Percentiles rank a stretch among this genome's conserved stretches.
Evolutionary conservation across 2,888 invertebrate genomes (phyloP).

Genomic region (Thyatira batis): DNA sequence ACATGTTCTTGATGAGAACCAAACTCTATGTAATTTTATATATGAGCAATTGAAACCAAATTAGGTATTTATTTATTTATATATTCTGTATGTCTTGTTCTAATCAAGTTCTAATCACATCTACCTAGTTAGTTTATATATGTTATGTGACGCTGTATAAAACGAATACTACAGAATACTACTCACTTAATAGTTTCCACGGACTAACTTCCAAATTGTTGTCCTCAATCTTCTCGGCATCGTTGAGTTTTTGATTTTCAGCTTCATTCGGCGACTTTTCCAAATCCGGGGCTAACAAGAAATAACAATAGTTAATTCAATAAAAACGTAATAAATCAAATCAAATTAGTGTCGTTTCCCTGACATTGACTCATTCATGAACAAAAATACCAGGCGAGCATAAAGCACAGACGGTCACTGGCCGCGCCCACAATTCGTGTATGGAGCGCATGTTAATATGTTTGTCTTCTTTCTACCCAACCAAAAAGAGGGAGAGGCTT

Average conservation of each 20-base stretch:
- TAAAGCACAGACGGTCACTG: neutral
- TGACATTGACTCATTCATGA: neutral
- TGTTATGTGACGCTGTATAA: too few species aligned
- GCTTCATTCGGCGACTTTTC: slow-evolving; percentile 11
- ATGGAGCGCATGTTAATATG: neutral
- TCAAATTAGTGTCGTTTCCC: neutral
- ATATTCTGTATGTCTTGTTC: too few species aligned
- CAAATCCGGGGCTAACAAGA: slow-evolving; percentile 18
- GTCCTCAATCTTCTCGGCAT: slow-evolving; percentile 11
- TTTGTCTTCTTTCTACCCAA: neutral
- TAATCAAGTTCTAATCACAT: too few species aligned
- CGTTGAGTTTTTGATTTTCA: slow-evolving; percentile 30
- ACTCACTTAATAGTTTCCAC: slow-evolving; percentile 43
- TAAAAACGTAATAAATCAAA: neutral
- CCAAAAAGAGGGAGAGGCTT: neutral
- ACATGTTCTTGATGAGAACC: too few species aligned
- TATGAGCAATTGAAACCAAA: too few species aligned
- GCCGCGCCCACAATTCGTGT: neutral
- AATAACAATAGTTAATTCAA: neutral
- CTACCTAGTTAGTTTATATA: too few species aligned
- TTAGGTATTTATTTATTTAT: too few species aligned
- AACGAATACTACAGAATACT: too few species aligned
- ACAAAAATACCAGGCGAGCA: slow-evolving; percentile 2
- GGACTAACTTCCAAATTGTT: slow-evolving; percentile 19
- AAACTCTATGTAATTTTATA: too few species aligned